Conservation (phyloP, 2,888 invertebrate species). For the Diarsia rubi region DNA sequence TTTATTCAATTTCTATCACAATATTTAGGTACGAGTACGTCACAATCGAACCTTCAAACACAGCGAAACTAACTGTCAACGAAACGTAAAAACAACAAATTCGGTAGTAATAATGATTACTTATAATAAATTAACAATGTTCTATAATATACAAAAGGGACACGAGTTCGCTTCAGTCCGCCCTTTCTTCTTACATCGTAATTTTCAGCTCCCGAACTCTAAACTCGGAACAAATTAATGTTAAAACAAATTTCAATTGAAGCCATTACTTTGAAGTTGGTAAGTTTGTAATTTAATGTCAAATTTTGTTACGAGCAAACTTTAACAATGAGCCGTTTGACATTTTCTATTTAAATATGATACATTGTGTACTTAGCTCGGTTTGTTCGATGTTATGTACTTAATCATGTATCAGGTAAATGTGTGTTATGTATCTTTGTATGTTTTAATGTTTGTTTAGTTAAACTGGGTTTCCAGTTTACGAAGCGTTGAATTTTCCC, state of each 20-base stretch:
- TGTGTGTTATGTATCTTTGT: conserved; percentile 16
- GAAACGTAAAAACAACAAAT: conserved; percentile 45
- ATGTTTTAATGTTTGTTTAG: conserved; percentile 15
- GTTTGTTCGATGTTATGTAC: conserved; percentile 32
- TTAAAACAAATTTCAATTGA: conserved; percentile 81
- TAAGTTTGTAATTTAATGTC: conserved; percentile 81
- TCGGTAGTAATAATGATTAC: conserved; percentile 39
- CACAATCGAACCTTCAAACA: conserved; percentile 25
- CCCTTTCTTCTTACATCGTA: conserved; percentile 59
- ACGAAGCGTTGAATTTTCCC: background rate
- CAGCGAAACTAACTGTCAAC: conserved; percentile 38
- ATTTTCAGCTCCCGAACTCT: conserved; percentile 63
- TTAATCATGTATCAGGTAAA: conserved; percentile 16
- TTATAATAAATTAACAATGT: conserved; percentile 43
- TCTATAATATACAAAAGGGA: conserved; percentile 47
- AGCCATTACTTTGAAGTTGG: conserved; percentile 74
- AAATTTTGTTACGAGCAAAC: conserved; percentile 74
- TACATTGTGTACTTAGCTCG: conserved; percentile 50
- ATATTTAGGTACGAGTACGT: too few species aligned
- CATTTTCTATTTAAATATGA: conserved; percentile 61
- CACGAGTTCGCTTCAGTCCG: conserved; percentile 43
- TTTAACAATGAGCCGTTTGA: conserved; percentile 68
- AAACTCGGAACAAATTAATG: conserved; percentile 76
- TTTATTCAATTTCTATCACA: background rate
- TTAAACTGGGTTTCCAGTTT: background rate